Percentiles rank a stretch among this genome's conserved stretches.
Evolutionary conservation across 2,113 vertebrate genomes (phyloP).

Genomic region (Myrmecobius fasciatus): DNA sequence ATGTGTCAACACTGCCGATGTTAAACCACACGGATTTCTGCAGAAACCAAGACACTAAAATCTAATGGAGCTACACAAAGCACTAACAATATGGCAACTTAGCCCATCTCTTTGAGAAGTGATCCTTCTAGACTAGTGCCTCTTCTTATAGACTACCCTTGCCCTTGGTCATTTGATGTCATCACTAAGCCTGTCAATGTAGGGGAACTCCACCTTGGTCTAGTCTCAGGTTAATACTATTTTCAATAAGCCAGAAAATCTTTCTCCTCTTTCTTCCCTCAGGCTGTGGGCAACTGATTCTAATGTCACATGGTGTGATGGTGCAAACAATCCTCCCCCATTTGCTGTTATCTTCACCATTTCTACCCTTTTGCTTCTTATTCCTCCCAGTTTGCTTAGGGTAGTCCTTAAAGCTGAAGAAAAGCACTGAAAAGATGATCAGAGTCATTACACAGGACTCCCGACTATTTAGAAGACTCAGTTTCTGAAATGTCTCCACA

Average conservation of each 20-base stretch:
- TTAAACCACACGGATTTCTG: slow-evolving; percentile 87
- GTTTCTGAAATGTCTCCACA: not conserved
- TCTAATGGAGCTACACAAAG: not conserved
- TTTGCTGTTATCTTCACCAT: not conserved
- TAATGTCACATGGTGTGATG: too few relatives aligned
- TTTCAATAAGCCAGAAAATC: not conserved
- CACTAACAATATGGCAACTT: not conserved
- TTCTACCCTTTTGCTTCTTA: not conserved
- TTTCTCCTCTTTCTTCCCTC: not conserved
- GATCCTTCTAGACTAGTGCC: not conserved
- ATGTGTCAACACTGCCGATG: slow-evolving; percentile 87
- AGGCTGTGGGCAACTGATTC: not conserved
- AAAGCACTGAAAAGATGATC: not conserved
- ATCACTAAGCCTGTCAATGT: not conserved
- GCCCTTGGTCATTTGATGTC: not conserved
- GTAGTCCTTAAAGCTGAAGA: not conserved
- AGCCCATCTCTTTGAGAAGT: not conserved
- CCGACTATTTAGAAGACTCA: not conserved
- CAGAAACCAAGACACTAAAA: not conserved
- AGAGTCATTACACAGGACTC: not conserved
- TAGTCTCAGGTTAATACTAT: not conserved
- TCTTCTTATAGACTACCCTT: not conserved
- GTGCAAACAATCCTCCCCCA: not conserved
- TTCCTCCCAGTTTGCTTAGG: not conserved
- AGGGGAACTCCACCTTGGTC: not conserved